Evolutionary conservation across 2,888 invertebrate genomes (phyloP).

Genomic region (Hydriomena furcata): DNA sequence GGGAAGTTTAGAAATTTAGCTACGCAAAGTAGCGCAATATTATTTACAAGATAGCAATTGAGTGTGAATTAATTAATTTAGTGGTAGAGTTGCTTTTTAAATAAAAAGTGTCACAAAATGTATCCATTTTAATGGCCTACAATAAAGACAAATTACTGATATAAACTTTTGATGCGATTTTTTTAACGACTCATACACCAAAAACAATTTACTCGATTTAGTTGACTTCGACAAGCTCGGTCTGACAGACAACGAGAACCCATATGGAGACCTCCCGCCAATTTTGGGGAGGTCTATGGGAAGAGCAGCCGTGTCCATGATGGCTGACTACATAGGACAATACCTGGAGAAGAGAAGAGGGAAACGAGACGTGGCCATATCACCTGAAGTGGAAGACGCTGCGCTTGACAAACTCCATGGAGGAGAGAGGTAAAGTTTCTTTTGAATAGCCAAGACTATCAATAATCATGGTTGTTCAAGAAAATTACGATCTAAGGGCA

Average conservation of each 20-base stretch:
- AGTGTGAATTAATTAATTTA: too few species aligned
- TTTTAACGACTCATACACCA: too few species aligned
- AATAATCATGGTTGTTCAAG: too few species aligned
- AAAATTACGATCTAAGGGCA: too few species aligned
- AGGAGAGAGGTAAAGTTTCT: slow-evolving; percentile 85
- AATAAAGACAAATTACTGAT: too few species aligned
- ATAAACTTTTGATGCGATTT: too few species aligned
- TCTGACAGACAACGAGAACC: slow-evolving; percentile 94
- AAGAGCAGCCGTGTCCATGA: slow-evolving; percentile 86
- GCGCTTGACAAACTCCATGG: slow-evolving; percentile 86
- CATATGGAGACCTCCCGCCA: slow-evolving; percentile 91
- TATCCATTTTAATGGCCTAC: too few species aligned
- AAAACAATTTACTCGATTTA: slow-evolving; percentile 60
- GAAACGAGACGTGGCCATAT: slow-evolving; percentile 63
- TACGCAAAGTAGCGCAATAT: too few species aligned
- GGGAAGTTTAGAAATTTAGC: too few species aligned
- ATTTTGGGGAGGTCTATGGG: slow-evolving; percentile 90
- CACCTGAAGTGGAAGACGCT: slow-evolving; percentile 63
- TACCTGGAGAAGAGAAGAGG: slow-evolving; percentile 86
- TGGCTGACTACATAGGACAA: slow-evolving; percentile 89
- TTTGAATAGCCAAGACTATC: not conserved
- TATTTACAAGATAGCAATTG: too few species aligned
- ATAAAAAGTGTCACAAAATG: not conserved
- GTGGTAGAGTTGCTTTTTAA: not conserved
- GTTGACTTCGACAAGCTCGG: slow-evolving; percentile 94